Evolutionary conservation across 2,797 vertebrate species (phyloP).

Genomic region (Dicrostonyx torquatus): DNA sequence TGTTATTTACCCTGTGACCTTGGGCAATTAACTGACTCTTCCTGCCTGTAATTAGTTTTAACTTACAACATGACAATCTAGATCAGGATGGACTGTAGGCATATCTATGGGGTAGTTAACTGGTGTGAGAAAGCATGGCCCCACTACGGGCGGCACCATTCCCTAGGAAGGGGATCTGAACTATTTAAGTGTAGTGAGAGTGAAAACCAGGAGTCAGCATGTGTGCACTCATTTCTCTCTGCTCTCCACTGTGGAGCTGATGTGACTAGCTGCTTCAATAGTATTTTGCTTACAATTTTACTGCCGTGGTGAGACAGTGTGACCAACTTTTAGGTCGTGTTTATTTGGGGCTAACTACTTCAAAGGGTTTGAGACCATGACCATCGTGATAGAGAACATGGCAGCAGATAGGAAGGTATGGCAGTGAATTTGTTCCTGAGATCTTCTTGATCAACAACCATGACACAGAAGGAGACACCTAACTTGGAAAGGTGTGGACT

Average conservation of each 20-base stretch:
- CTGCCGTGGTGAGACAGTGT: background rate
- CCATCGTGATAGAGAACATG: background rate
- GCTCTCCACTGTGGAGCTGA: background rate
- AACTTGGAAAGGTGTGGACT: background rate
- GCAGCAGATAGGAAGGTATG: background rate
- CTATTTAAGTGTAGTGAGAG: background rate
- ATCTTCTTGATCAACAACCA: background rate
- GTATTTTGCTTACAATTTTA: background rate
- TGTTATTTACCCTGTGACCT: background rate
- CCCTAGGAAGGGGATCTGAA: background rate
- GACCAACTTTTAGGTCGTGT: background rate
- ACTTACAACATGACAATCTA: background rate
- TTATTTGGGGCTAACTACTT: background rate
- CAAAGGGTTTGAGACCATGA: background rate
- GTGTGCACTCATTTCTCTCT: background rate
- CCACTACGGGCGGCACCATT: background rate
- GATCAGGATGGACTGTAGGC: background rate
- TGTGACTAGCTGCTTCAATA: background rate
- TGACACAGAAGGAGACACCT: background rate
- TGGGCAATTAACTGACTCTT: background rate
- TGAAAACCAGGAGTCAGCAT: background rate
- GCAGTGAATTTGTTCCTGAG: background rate
- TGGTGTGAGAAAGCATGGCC: background rate
- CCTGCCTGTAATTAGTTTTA: background rate
- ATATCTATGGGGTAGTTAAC: background rate